These are phyloP conservation scores for Phaedon cochleariae DNA, from an alignment of 2,888 invertebrate species.

Conservation along the genomic window DNA sequence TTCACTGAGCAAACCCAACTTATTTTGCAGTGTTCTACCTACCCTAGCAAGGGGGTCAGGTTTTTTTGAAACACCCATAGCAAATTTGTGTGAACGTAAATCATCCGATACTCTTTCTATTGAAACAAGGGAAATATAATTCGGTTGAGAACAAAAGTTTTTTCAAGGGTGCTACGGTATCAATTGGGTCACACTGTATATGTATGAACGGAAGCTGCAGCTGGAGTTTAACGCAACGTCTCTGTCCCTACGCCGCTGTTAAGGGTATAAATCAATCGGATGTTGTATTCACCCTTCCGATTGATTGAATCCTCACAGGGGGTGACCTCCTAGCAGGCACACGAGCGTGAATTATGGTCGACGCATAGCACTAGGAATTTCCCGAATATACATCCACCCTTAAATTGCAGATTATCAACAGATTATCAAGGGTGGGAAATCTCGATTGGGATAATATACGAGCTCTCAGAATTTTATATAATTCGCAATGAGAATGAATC, in stretches of 20 bases:
- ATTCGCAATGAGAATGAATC: background rate
- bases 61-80: too few species aligned
- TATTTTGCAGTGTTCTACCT: too few species aligned
- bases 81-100: too few species aligned
- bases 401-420: background rate
- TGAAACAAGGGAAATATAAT: too few species aligned
- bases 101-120: too few species aligned
- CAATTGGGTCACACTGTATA: too few species aligned
- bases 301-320: constrained; percentile 46
- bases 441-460: background rate
- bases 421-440: background rate
- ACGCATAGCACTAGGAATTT: background rate
- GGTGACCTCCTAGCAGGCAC: constrained; percentile 21
- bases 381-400: background rate
- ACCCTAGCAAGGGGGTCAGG: too few species aligned
- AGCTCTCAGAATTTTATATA: background rate
- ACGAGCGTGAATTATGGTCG: constrained; percentile 1
- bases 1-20: too few species aligned
- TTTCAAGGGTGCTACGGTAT: too few species aligned
- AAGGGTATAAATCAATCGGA: constrained; percentile 50
- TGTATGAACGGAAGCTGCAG: background rate
- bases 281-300: constrained; percentile 47
- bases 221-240: background rate
- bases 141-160: too few species aligned
- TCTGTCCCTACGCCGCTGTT: background rate